Evolutionary conservation across 2,113 vertebrate species (phyloP), one percentile per base, ranked within the genome.

Genomic region (Xiphophorus hellerii): DNA sequence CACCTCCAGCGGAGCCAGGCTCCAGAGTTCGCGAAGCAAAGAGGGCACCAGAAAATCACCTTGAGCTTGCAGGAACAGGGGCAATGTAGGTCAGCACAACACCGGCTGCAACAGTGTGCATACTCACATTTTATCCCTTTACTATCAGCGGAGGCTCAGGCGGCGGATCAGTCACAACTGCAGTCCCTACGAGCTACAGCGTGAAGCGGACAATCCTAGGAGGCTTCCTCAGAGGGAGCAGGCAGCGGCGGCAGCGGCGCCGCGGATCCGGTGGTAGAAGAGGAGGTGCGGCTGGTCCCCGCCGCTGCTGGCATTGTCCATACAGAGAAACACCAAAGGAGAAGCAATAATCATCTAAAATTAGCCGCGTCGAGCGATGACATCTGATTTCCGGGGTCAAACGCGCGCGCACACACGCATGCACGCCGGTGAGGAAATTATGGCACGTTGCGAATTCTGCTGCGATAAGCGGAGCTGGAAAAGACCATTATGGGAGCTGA

Each of bases 401-500:
- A 62, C 62, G 20, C 37, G 44, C 69, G 17, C 74, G 37, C 68
- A 14, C 66, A 33, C 60, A 6, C 77, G 28, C 68, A 63, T 92
- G 87, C 92, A 93, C 95, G 94, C 95, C 90, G 95, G 94, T 80
- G 72, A 77, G 93, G 96, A 85, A 95, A 96, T 96, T 94, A 97
- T 96, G 96, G 97, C 96, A 97, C 93, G 96, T 95, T 96, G 95
- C 94, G 95, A 95, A 96, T 96, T 95, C 93, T 94, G 96, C 96
- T 95, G 96, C 93, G 96, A 94, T 94, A 94, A 96, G 95, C 95
- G 94, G 94, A 95, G 96, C 94, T 95, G 97, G 97, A 89, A 95
- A 94, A 96, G 95, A 98, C 97, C 97, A 98, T 96, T 97, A 95
- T 95, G 66, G 77, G 81, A 84, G 90, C 77, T 72, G 84, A 82